Base-by-base conservation (phyloP, 1,140 invertebrate genomes). In the Heliconius himera region DNA sequence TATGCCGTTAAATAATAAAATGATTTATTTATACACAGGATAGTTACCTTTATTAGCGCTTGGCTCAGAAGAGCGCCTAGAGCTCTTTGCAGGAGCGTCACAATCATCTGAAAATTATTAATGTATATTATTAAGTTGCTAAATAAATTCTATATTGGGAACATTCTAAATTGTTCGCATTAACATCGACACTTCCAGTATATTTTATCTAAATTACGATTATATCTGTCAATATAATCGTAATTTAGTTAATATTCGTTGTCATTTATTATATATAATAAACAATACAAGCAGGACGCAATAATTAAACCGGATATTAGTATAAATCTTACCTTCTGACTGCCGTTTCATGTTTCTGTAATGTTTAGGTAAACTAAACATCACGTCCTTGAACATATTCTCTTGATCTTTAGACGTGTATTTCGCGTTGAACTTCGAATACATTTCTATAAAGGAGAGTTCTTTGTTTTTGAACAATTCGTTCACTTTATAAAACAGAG, bases 391-490 rank as follows among this genome's bases (percentile, higher is more conserved):
- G 66, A 91, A 88, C 54, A 94, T 89, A 56, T 86, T 88, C 76
- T 87, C 82, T 79, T 92, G 85, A 6, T 88, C 87, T 36, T 83
- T 85, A 3, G 22, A 26, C 26, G 78, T 83, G 29, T 89, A 84
- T 70, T 80, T 90, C 20, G 88, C 82, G 78, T 91, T 90, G 78
- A 90, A 94, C 72, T 90, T 91, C 11, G 92, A 83, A 1, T 91
- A 81, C 22, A 91, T 83, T 54, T 94, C 93, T 73, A 92, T 92
- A 70, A 86, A 91, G 8, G 93, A 90, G 0, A 90, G 84, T 33
- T 93, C 90, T 54, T 84, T 76, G 22, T 84, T 73, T 8, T 87
- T 89, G 75, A 90, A 93, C 87, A 92, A 90, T 16, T 90, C 84
- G 11, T 78, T 74, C 8, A 94, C 78, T 33, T 87, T 85, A 13